phyloP scores from a whole-genome alignment of 2,113 vertebrate species.

The Toxotes chatareus region DNA sequence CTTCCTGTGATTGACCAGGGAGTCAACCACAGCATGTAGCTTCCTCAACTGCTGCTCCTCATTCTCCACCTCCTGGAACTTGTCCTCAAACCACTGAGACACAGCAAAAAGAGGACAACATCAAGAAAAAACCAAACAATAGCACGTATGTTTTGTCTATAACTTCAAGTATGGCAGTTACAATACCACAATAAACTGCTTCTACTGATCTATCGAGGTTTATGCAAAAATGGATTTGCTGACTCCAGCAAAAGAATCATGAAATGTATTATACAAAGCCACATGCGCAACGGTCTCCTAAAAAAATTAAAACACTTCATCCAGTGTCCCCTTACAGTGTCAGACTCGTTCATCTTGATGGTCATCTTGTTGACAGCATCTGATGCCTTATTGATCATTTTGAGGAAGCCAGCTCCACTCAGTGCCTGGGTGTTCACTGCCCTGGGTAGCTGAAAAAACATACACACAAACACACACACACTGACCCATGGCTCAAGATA shows the following conservation, averaged over 20 bases:
- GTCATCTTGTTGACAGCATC: conserved; percentile 99
- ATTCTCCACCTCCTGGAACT: conserved; percentile 94
- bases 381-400: conserved; percentile 97
- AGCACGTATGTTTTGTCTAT: background rate
- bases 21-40: conserved; percentile 91
- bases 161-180: background rate
- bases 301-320: background rate
- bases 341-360: conserved; percentile 97
- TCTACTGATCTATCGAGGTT: no score
- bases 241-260: no score
- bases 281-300: background rate
- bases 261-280: background rate
- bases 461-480: conserved; percentile 1
- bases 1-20: conserved; percentile 94
- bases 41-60: conserved; percentile 96
- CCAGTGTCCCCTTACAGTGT: conserved; percentile 87
- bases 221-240: no score
- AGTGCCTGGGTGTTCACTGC: conserved; percentile 92
- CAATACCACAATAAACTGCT: background rate
- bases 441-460: conserved; percentile 89
- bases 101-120: background rate
- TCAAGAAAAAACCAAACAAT: background rate
- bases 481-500: background rate
- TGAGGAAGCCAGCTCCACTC: conserved; percentile 94
- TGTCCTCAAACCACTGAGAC: conserved; percentile 97